phyloP scores from a whole-genome alignment of 53 echinoderm and acorn worm species.

The Holothuria scabra region DNA sequence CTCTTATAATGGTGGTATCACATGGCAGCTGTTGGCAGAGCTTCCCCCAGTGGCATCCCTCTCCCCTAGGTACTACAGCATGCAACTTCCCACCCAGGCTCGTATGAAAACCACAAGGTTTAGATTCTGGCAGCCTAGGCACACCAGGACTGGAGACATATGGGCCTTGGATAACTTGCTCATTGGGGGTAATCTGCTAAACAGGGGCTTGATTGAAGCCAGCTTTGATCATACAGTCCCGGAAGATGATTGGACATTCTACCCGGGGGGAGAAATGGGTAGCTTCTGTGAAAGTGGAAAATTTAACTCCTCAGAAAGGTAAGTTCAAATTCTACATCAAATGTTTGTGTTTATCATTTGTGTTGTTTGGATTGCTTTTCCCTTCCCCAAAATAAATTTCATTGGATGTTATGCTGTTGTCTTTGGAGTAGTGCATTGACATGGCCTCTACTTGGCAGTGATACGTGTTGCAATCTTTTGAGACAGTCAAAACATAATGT shows the following conservation, averaged over 20 bases:
- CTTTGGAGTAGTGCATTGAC: too few species aligned
- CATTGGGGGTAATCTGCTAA: constrained; percentile 84
- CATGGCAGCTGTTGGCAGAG: constrained; percentile 81
- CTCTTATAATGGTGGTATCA: constrained; percentile 91
- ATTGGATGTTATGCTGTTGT: too few species aligned
- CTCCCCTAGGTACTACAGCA: constrained; percentile 64
- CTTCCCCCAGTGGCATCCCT: constrained; percentile 64
- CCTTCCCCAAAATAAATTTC: too few species aligned
- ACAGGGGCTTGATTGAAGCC: constrained; percentile 59
- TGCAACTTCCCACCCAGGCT: constrained; percentile 76
- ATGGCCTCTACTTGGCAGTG: too few species aligned
- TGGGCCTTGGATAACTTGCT: constrained; percentile 88
- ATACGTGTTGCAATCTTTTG: too few species aligned
- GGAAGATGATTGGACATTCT: constrained; percentile 72
- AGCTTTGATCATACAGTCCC: constrained; percentile 64
- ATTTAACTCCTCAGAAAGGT: constrained; percentile 5
- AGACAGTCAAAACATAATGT: too few species aligned
- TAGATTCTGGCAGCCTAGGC: constrained; percentile 94
- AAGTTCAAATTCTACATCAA: background rate
- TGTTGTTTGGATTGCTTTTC: too few species aligned
- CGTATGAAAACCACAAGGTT: constrained; percentile 80
- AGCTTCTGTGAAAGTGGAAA: background rate
- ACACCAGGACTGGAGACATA: constrained; percentile 50
- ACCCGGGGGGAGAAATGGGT: constrained; percentile 69
- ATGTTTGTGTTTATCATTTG: too few species aligned